Evolutionary conservation across 2,888 invertebrate species (phyloP), one percentile per base, ranked within the genome.

Genomic region (Amaurobius ferox): DNA sequence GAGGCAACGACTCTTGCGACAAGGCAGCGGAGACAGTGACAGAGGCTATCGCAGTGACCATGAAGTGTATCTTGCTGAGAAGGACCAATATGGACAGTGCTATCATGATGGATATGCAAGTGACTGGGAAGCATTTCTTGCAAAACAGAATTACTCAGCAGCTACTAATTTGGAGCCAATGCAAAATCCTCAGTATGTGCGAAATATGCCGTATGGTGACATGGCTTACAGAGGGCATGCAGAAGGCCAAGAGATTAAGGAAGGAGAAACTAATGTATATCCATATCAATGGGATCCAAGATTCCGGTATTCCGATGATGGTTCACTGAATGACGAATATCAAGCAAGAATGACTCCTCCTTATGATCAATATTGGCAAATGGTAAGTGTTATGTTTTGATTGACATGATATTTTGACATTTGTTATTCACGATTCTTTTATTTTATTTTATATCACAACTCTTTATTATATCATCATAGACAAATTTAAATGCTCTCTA

Each of bases 1-100:
- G 80, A 32, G 81, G 2, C 80, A 87, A 30, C 30, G 81, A 11
- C 79, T 87, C 0, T 30, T 81, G 16, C 71, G 73, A 61, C 80
- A 87, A 72, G 87, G 81, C 0, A 81, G 72, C 30, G 88, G 83
- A 9, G 88, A 88, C 28, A 77, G 73, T 64, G 88, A 88, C 48
- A 35, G 87, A 13, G 88, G 88, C 13, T 88, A 88, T 55, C 66
- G 80, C 13, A 88, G 88, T 70, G 88, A 88, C 79, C 74, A 86
- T 28, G 88, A 88, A 44, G 74, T 87, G 0, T 87, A 88, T 55
- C 35, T 87, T 7, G 68, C 76, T 3, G 79, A 88, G 19, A 79
- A 71, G n/a, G 87, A 87, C 35, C 87, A 80, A 28, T 80, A 77
- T 67, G 87, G 77, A 0, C 73, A 76, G 30, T 28, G 72, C 19